A percentile compares a stretch with the other conserved stretches of the same genome.
phyloP scores from a whole-genome alignment of 2,113 vertebrate genomes.

The Gopherus flavomarginatus region DNA sequence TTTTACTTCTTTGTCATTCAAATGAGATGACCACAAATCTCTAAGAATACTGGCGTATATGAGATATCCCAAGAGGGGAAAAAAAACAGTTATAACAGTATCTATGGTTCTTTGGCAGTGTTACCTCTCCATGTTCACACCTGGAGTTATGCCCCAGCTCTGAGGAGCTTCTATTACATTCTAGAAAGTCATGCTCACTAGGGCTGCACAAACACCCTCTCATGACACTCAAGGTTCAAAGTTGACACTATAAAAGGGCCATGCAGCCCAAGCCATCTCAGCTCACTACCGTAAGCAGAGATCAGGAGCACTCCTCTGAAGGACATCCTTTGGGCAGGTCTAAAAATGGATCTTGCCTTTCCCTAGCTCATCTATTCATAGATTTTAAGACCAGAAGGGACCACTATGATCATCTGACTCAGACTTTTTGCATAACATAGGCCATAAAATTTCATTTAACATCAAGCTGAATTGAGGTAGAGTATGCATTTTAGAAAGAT shows the following conservation, averaged over 20 bases:
- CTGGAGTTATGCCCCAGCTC: background rate
- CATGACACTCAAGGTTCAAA: background rate
- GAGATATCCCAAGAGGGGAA: too few species aligned
- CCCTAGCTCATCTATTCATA: background rate
- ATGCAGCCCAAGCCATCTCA: background rate
- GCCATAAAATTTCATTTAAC: constrained; percentile 11
- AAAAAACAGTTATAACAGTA: too few species aligned
- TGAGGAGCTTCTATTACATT: background rate
- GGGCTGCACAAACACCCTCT: background rate
- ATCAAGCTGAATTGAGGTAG: background rate
- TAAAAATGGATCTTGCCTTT: background rate
- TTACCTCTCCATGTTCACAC: too few species aligned
- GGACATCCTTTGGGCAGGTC: background rate
- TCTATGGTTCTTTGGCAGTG: too few species aligned
- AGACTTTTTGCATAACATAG: constrained; percentile 25
- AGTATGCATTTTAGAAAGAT: background rate
- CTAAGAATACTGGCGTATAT: too few species aligned
- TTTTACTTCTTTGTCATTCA: too few species aligned
- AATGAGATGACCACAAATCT: too few species aligned
- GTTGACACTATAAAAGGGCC: background rate
- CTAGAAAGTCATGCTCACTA: too few species aligned
- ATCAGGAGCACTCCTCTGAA: background rate
- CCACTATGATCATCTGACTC: background rate
- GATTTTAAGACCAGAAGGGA: constrained; percentile 29
- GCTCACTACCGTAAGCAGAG: background rate